Conservation (phyloP, 2,888 invertebrate species). For the Neelides folsomi region DNA sequence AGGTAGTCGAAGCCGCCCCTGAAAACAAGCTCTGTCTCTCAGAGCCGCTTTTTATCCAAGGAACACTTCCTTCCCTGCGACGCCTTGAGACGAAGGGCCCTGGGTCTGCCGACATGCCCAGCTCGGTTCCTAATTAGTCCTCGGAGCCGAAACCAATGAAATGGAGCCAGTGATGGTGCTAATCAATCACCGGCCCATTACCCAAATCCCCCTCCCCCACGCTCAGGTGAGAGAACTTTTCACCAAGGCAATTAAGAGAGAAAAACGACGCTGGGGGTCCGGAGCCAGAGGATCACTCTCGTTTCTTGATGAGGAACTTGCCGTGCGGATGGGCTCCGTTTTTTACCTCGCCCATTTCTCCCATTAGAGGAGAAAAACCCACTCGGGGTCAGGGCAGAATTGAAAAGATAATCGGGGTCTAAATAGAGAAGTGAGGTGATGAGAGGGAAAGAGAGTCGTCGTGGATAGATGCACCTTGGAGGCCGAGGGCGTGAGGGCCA, state of each 20-base stretch:
- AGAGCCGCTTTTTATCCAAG: background rate
- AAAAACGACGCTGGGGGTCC: slow-evolving; percentile 25
- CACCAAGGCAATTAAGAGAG: slow-evolving; percentile 25
- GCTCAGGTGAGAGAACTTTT: slow-evolving; percentile 20
- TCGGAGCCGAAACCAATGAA: background rate
- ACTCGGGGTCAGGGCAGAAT: no score
- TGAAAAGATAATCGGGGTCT: no score
- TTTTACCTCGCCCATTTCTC: background rate
- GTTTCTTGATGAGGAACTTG: background rate
- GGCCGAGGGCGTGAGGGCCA: slow-evolving; percentile 5
- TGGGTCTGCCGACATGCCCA: background rate
- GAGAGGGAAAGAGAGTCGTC: slow-evolving; percentile 5
- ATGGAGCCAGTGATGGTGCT: background rate
- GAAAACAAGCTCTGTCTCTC: slow-evolving; percentile 14
- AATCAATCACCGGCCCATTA: slow-evolving; percentile 2
- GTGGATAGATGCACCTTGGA: slow-evolving; percentile 1
- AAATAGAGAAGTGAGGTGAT: slow-evolving; percentile 7
- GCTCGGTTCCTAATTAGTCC: background rate
- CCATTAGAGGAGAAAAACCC: background rate
- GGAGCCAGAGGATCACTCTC: no score
- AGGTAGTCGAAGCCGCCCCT: slow-evolving; percentile 24
- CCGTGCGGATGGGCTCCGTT: background rate
- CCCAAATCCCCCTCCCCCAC: no score
- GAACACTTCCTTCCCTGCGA: background rate
- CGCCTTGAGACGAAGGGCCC: background rate